Base-by-base conservation (phyloP, 2,113 vertebrate genomes). In the Takifugu bimaculatus region DNA sequence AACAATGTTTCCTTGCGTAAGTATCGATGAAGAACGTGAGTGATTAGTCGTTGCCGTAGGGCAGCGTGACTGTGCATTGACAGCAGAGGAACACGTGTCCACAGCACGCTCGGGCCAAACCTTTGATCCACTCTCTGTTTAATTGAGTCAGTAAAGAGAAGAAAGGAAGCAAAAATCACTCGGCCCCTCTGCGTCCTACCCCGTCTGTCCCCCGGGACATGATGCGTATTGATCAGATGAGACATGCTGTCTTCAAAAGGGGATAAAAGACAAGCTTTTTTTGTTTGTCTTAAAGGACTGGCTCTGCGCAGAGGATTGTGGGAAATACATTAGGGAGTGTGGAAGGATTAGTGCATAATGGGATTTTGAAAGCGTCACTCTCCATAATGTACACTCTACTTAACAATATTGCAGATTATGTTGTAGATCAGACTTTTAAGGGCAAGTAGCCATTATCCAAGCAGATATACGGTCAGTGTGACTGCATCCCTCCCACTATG, bases 401-500 rank as follows among this genome's bases (percentile, higher is more conserved):
- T 91, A 89, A 89, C 87, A 91, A 90, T 85, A 88, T 80, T 89
- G 86, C 87, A 92, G 90, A 92, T 92, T 91, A 91, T 85, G 87
- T 86, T 89, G 87, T 85, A 88, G 88, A 90, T 91, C 85, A 81
- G 88, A 90, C 89, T 90, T 91, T 91, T 88, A 89, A 89, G 87
- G 85, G 81, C 86, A 88, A 89, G 88, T 85, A 89, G 88, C 90
- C 88, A 92, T 92, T 92, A 91, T 89, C 81, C 61, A 39, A 73
- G 73, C 68, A 84, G 87, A 86, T 90, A 79, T 84, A 86, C 85
- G 82, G 87, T 85, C 78, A 86, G 85, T 84, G 79, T 85, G 87
- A 88, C 88, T 85, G 86, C 89, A 85, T 72, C 79, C 77, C 63
- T 82, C 65, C 73, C 81, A 65, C 73, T 80, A 81, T 83, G 87